A percentile compares a stretch with the other conserved stretches of the same genome.
Evolutionary conservation across 2,113 vertebrate genomes (phyloP).

Genomic region (Lota lota): DNA sequence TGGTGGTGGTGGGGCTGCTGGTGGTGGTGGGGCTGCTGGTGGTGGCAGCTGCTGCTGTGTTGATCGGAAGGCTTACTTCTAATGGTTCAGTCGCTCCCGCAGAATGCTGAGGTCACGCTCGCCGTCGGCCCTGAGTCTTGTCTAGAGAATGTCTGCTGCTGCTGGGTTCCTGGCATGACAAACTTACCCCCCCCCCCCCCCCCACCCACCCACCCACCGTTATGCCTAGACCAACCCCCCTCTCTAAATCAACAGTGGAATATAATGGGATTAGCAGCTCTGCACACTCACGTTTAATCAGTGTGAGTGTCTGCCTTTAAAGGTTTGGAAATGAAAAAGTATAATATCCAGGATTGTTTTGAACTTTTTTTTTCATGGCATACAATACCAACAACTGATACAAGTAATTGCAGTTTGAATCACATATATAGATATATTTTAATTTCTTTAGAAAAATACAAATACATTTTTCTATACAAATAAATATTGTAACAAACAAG

Average conservation of each 20-base stretch:
- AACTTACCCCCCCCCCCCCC: background rate
- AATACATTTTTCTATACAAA: conserved; percentile 71
- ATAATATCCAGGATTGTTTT: background rate
- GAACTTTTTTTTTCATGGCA: background rate
- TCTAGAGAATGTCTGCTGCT: background rate
- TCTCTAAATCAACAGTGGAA: conserved; percentile 13
- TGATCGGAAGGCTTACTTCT: conserved; percentile 34
- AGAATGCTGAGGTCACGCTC: conserved; percentile 19
- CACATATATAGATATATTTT: background rate
- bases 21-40: background rate
- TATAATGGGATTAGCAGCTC: conserved; percentile 30
- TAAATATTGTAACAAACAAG: conserved; percentile 69
- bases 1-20: background rate
- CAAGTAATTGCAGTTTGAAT: conserved; percentile 44
- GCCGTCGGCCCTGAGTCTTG: background rate
- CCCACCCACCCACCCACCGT: background rate
- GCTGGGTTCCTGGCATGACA: background rate
- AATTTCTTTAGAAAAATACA: conserved; percentile 74
- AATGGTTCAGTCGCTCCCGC: conserved; percentile 11
- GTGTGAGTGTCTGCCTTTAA: background rate
- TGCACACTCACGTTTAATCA: background rate
- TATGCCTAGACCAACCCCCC: background rate
- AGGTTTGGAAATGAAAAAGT: background rate
- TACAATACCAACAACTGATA: conserved; percentile 13
- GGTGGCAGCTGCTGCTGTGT: conserved; percentile 47